Base-by-base conservation (phyloP, 2,113 vertebrate species). In the Cyanistes caeruleus region DNA sequence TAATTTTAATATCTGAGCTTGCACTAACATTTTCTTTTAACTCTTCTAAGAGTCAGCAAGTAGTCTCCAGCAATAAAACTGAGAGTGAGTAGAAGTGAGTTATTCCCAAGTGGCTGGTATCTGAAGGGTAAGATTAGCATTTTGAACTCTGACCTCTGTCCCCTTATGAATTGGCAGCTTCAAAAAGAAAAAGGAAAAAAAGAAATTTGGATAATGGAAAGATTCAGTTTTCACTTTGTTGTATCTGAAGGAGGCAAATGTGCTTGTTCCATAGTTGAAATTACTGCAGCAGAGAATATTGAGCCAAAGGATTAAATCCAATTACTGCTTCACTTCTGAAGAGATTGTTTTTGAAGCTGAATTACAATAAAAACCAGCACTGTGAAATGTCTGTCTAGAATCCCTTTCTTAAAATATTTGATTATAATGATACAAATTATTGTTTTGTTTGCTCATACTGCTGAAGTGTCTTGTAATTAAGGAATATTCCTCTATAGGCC, bases 81-180 rank as follows among this genome's bases (percentile, higher is more conserved):
- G n/a, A 85, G 86, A 90, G 55, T 43, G 33, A 49, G 82, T 51
- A 85, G 60, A 96, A 88, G 56, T 48, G 68, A 94, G 70, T 65
- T 77, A 33, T 55, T 96, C 95, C 90, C 94, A 78, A 33, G 81
- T 41, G 92, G 53, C 80, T 67, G 82, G 41, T 91, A 62, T 96
- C 59, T 86, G 86, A 88, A 88, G 39, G 46, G 75, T 90, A 78
- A 95, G 75, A 91, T 87, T 84, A 93, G 84, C 37, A 33, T 88
- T 95, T 86, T 41, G 92, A 96, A 91, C 94, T 93, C 41, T 92
- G 96, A 90, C 93, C 94, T 84, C 73, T 69, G 35, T 88, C 33
- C 78, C 27, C 30, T 68, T 93, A 88, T 75, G 92, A 95, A 91
- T 89, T 18, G 48, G 63, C 79, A 90, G 44, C 89, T 94, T 94